Conservation (phyloP, 2,113 vertebrate genomes). For the Panurus biarmicus region DNA sequence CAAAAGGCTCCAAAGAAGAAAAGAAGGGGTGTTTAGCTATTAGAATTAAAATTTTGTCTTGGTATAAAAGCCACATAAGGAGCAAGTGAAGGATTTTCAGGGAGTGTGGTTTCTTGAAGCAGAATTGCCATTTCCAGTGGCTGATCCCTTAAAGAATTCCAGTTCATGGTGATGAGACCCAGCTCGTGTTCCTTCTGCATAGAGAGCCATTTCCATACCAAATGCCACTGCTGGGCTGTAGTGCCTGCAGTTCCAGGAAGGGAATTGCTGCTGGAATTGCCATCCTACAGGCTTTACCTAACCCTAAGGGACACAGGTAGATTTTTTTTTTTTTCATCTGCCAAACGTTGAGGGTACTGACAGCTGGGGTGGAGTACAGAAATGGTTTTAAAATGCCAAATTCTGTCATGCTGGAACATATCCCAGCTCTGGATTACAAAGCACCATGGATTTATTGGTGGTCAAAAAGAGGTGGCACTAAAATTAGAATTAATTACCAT, state of each 20-base stretch:
- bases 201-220: background rate
- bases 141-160: background rate
- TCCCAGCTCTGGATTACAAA: background rate
- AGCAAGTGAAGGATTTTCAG: background rate
- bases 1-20: background rate
- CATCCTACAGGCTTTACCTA: background rate
- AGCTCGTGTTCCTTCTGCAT: background rate
- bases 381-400: background rate
- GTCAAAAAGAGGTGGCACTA: conserved; percentile 31
- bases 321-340: background rate
- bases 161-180: background rate
- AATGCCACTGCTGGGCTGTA: background rate
- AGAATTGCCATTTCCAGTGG: background rate
- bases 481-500: conserved; percentile 56
- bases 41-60: background rate
- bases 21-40: background rate
- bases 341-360: background rate
- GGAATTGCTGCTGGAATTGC: background rate
- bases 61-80: background rate
- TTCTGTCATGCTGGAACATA: background rate
- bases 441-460: conserved; percentile 41
- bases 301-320: background rate
- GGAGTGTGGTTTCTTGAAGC: background rate
- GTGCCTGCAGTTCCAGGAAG: background rate
- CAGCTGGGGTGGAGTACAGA: background rate